These are phyloP conservation scores for Crossocerus cetratus DNA, from an alignment of 2,888 invertebrate species.

Conservation along the genomic window DNA sequence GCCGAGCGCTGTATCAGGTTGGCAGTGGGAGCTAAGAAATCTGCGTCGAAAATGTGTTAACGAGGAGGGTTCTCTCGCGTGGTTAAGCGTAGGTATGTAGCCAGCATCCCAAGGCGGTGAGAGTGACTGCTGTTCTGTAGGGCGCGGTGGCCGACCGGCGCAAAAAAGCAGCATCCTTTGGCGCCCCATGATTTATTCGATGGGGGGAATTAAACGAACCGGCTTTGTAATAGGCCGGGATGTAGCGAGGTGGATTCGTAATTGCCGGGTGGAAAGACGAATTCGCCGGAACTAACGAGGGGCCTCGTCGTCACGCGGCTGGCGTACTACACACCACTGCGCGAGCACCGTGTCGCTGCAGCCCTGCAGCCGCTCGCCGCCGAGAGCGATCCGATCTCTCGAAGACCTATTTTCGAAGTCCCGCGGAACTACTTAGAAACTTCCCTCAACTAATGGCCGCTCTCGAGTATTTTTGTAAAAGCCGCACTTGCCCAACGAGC, in stretches of 20 bases:
- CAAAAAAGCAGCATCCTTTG: constrained; percentile 13
- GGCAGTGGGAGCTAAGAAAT: too few species aligned
- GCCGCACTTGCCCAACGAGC: constrained; percentile 27
- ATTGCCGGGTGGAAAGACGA: constrained; percentile 57
- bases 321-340: constrained; percentile 11
- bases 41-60: background rate
- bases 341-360: too few species aligned
- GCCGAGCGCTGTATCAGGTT: too few species aligned
- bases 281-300: constrained; percentile 70
- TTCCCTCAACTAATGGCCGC: constrained; percentile 52
- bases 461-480: constrained; percentile 60
- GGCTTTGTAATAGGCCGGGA: constrained; percentile 48
- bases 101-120: too few species aligned
- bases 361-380: constrained; percentile 34
- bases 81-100: background rate
- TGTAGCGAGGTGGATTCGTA: constrained; percentile 36
- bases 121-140: background rate
- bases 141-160: background rate
- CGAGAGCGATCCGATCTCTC: constrained; percentile 33
- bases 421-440: constrained; percentile 18
- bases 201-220: constrained; percentile 40
- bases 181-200: constrained; percentile 35
- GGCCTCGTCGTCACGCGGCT: constrained; percentile 38
- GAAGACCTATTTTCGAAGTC: constrained; percentile 29
- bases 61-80: background rate